Base-by-base conservation (phyloP, 2,113 vertebrate species). In the Oreotrochilus melanogaster region DNA sequence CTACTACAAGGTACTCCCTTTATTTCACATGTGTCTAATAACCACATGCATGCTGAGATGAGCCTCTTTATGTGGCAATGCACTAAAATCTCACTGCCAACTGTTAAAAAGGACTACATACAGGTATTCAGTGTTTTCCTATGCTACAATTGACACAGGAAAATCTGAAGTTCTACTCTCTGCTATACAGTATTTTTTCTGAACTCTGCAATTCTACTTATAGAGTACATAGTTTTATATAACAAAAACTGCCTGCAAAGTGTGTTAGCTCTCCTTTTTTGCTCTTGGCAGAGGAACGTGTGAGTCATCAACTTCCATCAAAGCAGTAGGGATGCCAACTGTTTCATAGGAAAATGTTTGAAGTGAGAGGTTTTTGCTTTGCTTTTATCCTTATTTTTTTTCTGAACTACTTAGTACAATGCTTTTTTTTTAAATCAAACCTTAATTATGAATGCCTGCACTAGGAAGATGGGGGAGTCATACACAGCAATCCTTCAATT, bases 281-380 rank as follows among this genome's bases (percentile, higher is more conserved):
- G 78, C 56, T 71, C 79, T 94, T 92, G 93, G 81, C 79, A 92
- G 79, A 95, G 61, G 75, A 96, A 88, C 60, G 21, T 56, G 51
- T 80, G 90, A 96, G 86, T 96, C 93, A 96, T 90, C 90, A 92
- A 60, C 69, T 96, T 80, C 88, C 76, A 90, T n/a, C 88, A 86
- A 86, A 91, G 78, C 93, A 60, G 1, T 43, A 72, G 65, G 57
- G 88, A 76, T 84, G 65, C 79, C 50, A 88, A 47, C 25, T 62
- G 73, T 47, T 95, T 70, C 76, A 75, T 3, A 76, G 76, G 39
- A 84, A 89, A 66, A n/a, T 65, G 45, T 43, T 64, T 73, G 11
- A 88, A 74, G 45, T 42, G 53, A 82, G 42, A 72, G 48, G 69
- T 64, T 82, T 28, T 19, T 67, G 9, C 13, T 45, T 69, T 72